Conservation (phyloP, 1,140 invertebrate species). For the Pantala flavescens region DNA sequence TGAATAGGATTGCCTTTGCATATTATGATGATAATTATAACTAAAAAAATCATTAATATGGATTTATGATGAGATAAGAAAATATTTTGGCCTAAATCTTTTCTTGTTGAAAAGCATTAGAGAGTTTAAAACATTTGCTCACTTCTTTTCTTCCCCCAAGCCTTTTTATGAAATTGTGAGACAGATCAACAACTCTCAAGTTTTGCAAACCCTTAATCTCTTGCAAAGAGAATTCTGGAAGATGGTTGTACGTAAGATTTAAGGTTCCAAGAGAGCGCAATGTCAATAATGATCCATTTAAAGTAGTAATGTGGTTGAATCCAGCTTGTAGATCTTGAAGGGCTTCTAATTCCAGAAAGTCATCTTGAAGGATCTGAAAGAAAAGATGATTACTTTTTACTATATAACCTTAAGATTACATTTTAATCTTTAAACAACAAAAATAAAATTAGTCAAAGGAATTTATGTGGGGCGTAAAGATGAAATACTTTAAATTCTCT, state of each 20-base stretch:
- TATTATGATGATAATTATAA: no score
- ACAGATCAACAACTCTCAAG: constrained; percentile 56
- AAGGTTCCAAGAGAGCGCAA: constrained; percentile 51
- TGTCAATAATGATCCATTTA: constrained; percentile 62
- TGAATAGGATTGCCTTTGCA: no score
- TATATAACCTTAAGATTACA: no score
- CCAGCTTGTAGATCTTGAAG: constrained; percentile 56
- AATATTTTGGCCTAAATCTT: no score
- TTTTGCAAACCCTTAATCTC: constrained; percentile 58
- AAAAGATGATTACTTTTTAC: constrained; percentile 5
- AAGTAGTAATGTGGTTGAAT: constrained; percentile 53
- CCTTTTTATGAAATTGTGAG: constrained; percentile 57
- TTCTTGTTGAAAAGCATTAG: no score
- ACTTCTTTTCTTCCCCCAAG: constrained; percentile 57
- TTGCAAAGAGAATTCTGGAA: constrained; percentile 62
- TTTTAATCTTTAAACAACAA: no score
- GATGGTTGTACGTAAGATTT: constrained; percentile 63
- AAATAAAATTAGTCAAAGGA: no score
- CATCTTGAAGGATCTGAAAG: constrained; percentile 56
- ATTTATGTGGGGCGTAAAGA: no score
- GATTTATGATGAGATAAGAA: no score
- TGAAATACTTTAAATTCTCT: no score
- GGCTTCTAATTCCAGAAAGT: constrained; percentile 54
- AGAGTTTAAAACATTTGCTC: not conserved
- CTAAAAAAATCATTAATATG: no score